Base-by-base conservation (phyloP, 2,797 vertebrate species). In the Bufotes viridis region DNA sequence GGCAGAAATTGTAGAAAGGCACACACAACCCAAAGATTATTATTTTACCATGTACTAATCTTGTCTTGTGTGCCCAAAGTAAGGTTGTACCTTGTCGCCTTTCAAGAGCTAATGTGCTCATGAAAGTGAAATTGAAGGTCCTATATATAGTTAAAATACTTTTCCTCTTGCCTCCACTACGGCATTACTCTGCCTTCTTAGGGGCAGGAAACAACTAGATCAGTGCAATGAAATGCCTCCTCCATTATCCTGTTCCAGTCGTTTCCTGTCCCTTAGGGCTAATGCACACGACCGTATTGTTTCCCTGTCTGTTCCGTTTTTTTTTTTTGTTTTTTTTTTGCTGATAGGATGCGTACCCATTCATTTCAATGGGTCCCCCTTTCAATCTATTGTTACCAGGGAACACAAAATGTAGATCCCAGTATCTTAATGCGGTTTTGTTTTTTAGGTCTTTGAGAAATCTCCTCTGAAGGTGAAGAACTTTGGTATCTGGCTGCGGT, bases 401-500 rank as follows among this genome's bases (percentile, higher is more conserved):
- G 7, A 63, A 22, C 60, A 63, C 6, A 2, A 79, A 58, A 17
- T 79, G 78, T 55, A 29, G 7, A n/a, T 3, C 53, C n/a, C 58
- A 18, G 12, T 53, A 7, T 63, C 13, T 24, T 51, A 10, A 14
- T 6, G 7, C 12, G 5, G 22, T 72, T 15, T 13, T 22, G 1
- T 84, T 67, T 20, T 60, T 0, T 92, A 98, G 98, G 98, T 99
- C 57, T 97, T 96, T 20, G 98, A 99, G 95, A 98, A 98, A 89
- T 95, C 97, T 0, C 98, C 98, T 0, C 94, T 97, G 91, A 96
- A 96, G 60, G 98, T 99, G 91, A 99, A 99, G 93, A 99, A 99
- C 92, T 99, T 99, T 0, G 98, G 98, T 1, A 98, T 99, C 94
- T 99, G 98, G 98, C 93, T 99, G 93, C 98, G 98, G 72, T 99